Conservation (phyloP, 2,797 vertebrate genomes). For the Karalla daura region DNA sequence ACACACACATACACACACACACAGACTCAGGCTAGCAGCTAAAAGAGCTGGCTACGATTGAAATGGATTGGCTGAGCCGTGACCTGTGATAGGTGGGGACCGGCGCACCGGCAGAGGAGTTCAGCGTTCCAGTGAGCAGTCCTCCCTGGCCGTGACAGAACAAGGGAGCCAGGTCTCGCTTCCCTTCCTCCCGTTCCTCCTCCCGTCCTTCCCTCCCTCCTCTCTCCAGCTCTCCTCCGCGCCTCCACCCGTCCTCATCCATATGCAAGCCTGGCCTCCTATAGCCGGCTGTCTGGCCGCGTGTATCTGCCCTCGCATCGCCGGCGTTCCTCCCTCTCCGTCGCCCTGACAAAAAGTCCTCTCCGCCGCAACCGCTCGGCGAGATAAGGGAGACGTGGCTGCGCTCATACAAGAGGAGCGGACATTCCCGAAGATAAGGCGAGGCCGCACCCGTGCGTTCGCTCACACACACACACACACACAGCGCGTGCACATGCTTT, state of each 20-base stretch:
- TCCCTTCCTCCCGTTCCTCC: not conserved
- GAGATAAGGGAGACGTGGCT: constrained; percentile 47
- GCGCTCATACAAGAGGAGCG: constrained; percentile 28
- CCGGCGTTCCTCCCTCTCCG: constrained; percentile 26
- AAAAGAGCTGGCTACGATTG: not conserved
- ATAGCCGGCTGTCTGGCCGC: not conserved
- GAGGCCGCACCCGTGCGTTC: constrained; percentile 10
- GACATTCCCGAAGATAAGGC: constrained; percentile 48
- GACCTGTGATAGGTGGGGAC: constrained; percentile 1
- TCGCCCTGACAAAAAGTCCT: constrained; percentile 36
- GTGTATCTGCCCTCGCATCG: constrained; percentile 32
- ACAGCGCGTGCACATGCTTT: too few species aligned
- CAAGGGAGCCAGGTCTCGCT: not conserved
- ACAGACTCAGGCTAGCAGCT: not conserved
- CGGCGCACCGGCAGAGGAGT: not conserved
- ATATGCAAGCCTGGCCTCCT: not conserved
- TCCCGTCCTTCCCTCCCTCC: not conserved
- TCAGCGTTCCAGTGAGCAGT: not conserved
- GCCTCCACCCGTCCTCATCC: not conserved
- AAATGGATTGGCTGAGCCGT: not conserved
- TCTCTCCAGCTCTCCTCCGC: not conserved
- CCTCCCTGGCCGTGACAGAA: not conserved
- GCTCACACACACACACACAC: not conserved
- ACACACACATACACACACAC: too few species aligned
- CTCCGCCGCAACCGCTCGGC: constrained; percentile 40